phyloP scores from a whole-genome alignment of 2,113 vertebrate species.

The Clarias batrachus region DNA sequence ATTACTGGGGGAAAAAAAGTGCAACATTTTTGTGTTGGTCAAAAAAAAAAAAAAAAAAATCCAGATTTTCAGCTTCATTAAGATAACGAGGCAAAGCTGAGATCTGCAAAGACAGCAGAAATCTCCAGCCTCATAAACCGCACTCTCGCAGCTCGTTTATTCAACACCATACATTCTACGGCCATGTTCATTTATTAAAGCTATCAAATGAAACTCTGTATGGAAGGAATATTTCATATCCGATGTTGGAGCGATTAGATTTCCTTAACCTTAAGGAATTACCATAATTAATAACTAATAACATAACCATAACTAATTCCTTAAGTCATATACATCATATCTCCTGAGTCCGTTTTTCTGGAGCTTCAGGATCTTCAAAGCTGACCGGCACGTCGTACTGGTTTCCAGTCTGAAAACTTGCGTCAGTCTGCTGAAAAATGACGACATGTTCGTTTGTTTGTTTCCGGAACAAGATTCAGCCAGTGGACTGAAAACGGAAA shows the following conservation, averaged over 20 bases:
- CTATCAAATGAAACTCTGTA: conserved; percentile 35
- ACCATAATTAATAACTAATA: too few species aligned
- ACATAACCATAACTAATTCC: too few species aligned
- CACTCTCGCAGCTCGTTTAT: conserved; percentile 38
- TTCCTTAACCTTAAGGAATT: not conserved
- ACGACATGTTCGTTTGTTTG: not conserved
- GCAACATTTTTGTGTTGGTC: conserved; percentile 33
- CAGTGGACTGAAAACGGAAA: not conserved
- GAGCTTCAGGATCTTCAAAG: not conserved
- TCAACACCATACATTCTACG: conserved; percentile 29
- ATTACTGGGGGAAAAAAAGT: not conserved
- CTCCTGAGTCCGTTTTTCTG: not conserved
- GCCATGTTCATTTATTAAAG: conserved; percentile 42
- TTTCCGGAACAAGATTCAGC: not conserved
- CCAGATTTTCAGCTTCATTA: conserved; percentile 49
- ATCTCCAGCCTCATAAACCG: not conserved
- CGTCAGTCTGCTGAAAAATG: not conserved
- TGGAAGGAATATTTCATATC: not conserved
- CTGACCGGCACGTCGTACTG: not conserved
- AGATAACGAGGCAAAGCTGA: conserved; percentile 38
- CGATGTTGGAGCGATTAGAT: not conserved
- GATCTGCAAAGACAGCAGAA: conserved; percentile 30
- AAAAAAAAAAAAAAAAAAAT: conserved; percentile 8
- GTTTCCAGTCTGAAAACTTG: not conserved
- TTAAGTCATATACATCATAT: too few species aligned